phyloP scores from a whole-genome alignment of 2,113 vertebrate species.

The Nothobranchius furzeri region DNA sequence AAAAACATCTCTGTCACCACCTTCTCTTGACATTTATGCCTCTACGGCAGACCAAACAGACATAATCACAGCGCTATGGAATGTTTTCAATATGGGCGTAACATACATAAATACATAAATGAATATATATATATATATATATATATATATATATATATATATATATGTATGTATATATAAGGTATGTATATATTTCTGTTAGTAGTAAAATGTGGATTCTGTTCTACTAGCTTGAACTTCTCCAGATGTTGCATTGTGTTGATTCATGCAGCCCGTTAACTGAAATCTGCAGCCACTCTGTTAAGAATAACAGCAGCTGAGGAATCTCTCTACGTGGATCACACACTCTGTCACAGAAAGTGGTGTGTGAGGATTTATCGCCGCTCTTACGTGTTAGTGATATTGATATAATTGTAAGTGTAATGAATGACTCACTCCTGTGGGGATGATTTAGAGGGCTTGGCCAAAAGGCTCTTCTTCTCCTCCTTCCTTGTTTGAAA shows the following conservation, averaged over 20 bases:
- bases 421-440: slow-evolving; percentile 72
- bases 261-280: slow-evolving; percentile 41
- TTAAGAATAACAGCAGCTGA: slow-evolving; percentile 40
- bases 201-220: neutral
- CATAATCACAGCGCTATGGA: neutral
- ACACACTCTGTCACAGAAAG: slow-evolving; percentile 58
- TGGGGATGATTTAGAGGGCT: slow-evolving; percentile 68
- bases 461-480: slow-evolving; percentile 68
- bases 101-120: neutral
- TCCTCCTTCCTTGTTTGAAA: slow-evolving; percentile 71
- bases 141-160: no score
- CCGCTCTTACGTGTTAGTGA: slow-evolving; percentile 74
- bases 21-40: neutral
- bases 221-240: neutral
- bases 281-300: slow-evolving; percentile 28
- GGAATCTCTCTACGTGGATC: slow-evolving; percentile 54
- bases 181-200: neutral
- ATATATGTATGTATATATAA: no score
- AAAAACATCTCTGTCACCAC: neutral
- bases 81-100: neutral
- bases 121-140: no score
- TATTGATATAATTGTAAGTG: slow-evolving; percentile 77
- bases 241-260: slow-evolving; percentile 4
- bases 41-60: slow-evolving; percentile 9
- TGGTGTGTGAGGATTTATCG: slow-evolving; percentile 72